Evolutionary conservation across 1,140 invertebrate species (phyloP), one percentile per base, ranked within the genome.

Genomic region (Zaprionus ghesquierei): DNA sequence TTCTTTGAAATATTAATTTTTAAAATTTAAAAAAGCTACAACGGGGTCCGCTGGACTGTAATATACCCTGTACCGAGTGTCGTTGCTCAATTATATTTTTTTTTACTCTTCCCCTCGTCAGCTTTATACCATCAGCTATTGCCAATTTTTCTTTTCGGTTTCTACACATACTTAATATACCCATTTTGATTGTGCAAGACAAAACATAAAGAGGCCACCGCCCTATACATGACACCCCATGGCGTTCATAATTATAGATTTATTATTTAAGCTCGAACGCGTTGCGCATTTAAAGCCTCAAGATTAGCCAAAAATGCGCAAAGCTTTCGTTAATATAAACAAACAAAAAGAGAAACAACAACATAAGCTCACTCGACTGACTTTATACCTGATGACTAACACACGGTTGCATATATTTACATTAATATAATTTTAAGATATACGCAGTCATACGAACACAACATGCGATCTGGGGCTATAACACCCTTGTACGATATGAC

Each of bases 191-290:
- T 29, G 27, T n/a, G n/a, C 12, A 33, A 33, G 6, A 15, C 6
- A 38, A 41, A 8, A 15, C 0, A 41, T 15, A 8, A 15, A 41
- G 8, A 41, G 62, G 33, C 20, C 22, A 41, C 38, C 73, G 65
- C 44, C 63, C 81, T 70, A 77, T 70, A 81, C 62, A 68, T 86
- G 78, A 81, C 81, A 81, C 81, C 81, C 63, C 66, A 77, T 81
- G 63, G 63, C 41, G 69, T 60, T 65, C 77, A 85, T 84, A 85
- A 85, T 86, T 69, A 73, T 81, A 77, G 69, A 85, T 78, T 81
- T 75, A 78, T 69, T 71, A 86, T 81, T 86, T 69, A 69, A 56
- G 50, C 46, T 71, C 53, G 60, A 81, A 71, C 82, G 75, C 78
- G 75, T 75, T 71, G 27, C 68, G 75, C 63, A 85, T 75, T 80